These are phyloP conservation scores for Hyperoodon ampullatus DNA, from an alignment of 2,113 vertebrate species.

Conservation along the genomic window DNA sequence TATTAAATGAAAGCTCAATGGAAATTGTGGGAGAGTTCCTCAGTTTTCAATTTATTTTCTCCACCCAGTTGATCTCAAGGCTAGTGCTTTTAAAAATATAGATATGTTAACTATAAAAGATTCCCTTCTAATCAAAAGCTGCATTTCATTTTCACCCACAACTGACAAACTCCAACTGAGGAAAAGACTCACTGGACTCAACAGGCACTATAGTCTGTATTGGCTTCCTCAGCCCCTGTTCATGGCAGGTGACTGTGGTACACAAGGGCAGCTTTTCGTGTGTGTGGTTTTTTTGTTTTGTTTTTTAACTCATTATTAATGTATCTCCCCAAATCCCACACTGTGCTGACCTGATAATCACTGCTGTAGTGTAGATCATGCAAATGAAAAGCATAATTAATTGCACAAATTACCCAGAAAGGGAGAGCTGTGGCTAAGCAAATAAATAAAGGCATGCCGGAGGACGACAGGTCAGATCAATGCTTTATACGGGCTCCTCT, in stretches of 20 bases:
- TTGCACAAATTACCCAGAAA: slow-evolving; percentile 66
- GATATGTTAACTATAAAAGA: slow-evolving; percentile 78
- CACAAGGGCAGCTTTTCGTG: slow-evolving; percentile 66
- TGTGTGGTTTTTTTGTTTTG: slow-evolving; percentile 22
- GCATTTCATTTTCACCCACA: slow-evolving; percentile 75
- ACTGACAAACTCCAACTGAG: slow-evolving; percentile 73
- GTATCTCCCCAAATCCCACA: slow-evolving; percentile 79
- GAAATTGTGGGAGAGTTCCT: slow-evolving; percentile 75
- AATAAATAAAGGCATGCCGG: slow-evolving; percentile 77
- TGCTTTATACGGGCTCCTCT: slow-evolving; percentile 44
- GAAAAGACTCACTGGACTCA: slow-evolving; percentile 77
- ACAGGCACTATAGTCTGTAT: slow-evolving; percentile 71
- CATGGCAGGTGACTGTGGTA: slow-evolving; percentile 47
- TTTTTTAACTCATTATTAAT: slow-evolving; percentile 80
- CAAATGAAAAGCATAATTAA: slow-evolving; percentile 85
- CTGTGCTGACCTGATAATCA: slow-evolving; percentile 83
- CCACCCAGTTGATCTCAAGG: slow-evolving; percentile 72
- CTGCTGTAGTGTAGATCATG: slow-evolving; percentile 79
- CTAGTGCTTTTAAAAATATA: slow-evolving; percentile 64
- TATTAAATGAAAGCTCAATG: slow-evolving; percentile 66
- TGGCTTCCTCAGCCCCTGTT: neutral
- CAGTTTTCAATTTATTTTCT: slow-evolving; percentile 82
- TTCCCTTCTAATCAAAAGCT: slow-evolving; percentile 81
- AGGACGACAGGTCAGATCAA: slow-evolving; percentile 80
- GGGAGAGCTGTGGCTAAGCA: slow-evolving; percentile 69